A percentile compares a stretch with the other conserved stretches of the same genome.
These are phyloP conservation scores for Cynaeus angustus DNA, from an alignment of 2,888 invertebrate genomes.

Conservation along the genomic window DNA sequence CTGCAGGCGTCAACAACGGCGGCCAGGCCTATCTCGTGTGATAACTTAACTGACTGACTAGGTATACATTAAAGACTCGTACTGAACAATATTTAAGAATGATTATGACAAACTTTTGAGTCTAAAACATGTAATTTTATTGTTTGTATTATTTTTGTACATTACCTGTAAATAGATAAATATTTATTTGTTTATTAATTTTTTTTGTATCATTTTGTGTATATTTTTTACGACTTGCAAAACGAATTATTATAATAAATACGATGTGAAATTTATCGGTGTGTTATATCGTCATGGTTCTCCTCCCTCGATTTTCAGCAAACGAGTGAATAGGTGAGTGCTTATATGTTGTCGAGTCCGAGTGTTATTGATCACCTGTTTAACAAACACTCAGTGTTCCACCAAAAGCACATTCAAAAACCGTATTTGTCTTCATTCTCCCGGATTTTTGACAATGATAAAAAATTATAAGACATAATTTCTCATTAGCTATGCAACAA, in stretches of 20 bases:
- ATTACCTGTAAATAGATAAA: constrained; percentile 71
- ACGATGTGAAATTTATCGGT: constrained; percentile 69
- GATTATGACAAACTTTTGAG: constrained; percentile 40
- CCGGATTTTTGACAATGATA: constrained; percentile 26
- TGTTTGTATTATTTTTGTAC: constrained; percentile 72
- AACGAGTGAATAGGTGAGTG: constrained; percentile 49
- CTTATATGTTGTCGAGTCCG: constrained; percentile 47
- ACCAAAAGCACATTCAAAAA: constrained; percentile 44
- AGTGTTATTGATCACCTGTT: constrained; percentile 49
- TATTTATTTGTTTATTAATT: constrained; percentile 71
- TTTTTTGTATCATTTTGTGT: constrained; percentile 71
- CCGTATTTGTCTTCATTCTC: constrained; percentile 18
- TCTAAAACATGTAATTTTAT: constrained; percentile 63
- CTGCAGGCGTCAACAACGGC: constrained; percentile 71
- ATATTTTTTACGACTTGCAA: constrained; percentile 72
- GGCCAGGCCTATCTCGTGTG: constrained; percentile 83
- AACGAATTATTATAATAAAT: constrained; percentile 70
- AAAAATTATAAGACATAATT: constrained; percentile 33
- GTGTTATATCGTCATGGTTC: constrained; percentile 53
- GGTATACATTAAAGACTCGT: constrained; percentile 63
- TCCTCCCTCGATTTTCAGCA: constrained; percentile 48
- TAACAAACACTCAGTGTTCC: constrained; percentile 46
- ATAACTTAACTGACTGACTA: constrained; percentile 72
- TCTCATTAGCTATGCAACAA: constrained; percentile 45
- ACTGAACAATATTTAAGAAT: constrained; percentile 42